Conservation (phyloP, 2,797 vertebrate genomes). For the Myripristis jacobus region DNA sequence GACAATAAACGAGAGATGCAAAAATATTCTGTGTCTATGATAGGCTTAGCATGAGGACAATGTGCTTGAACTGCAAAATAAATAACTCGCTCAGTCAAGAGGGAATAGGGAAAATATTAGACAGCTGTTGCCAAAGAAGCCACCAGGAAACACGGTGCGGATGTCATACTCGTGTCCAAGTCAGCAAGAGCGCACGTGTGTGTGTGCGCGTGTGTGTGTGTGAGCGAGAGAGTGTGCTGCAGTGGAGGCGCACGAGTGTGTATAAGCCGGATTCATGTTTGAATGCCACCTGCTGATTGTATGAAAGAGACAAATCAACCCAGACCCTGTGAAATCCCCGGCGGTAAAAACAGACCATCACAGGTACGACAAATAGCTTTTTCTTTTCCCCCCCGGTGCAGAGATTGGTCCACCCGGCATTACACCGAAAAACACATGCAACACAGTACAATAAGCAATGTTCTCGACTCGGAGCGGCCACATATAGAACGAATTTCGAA, state of each 20-base stretch:
- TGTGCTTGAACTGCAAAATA: conserved; percentile 14
- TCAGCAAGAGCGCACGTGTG: conserved; percentile 1
- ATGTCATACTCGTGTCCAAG: conserved; percentile 8
- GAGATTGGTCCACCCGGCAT: too few species aligned
- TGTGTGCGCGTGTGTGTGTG: conserved; percentile 27
- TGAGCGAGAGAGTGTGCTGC: conserved; percentile 5
- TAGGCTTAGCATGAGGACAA: conserved; percentile 16
- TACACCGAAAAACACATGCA: too few species aligned
- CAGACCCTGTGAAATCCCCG: neutral
- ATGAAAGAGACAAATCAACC: too few species aligned
- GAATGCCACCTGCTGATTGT: conserved; percentile 28
- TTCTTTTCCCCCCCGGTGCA: too few species aligned
- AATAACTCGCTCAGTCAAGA: conserved; percentile 14
- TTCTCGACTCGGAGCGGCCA: too few species aligned
- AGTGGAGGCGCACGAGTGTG: neutral
- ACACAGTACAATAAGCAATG: too few species aligned
- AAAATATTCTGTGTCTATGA: conserved; percentile 5
- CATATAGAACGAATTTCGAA: too few species aligned
- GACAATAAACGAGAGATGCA: neutral
- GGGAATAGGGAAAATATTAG: conserved; percentile 14
- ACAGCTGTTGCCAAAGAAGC: neutral
- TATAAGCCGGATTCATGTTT: conserved; percentile 11
- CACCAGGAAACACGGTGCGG: neutral
- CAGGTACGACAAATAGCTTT: neutral
- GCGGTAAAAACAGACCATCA: conserved; percentile 15